A percentile compares a stretch with the other conserved stretches of the same genome.
These are phyloP conservation scores for Drosophila mayri DNA, from an alignment of 1,140 invertebrate species.

Conservation along the genomic window DNA sequence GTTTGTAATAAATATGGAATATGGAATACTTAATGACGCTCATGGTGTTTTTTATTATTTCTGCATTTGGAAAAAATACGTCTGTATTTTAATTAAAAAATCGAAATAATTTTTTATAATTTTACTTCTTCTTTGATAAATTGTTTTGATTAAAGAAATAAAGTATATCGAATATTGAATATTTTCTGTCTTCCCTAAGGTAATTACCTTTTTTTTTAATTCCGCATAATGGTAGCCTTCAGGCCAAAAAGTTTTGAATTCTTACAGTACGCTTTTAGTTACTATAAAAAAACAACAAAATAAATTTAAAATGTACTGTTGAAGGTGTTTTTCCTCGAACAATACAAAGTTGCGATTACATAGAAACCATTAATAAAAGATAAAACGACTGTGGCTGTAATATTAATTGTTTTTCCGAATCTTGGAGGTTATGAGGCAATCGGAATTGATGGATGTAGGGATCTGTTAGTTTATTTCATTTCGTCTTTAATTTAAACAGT, in stretches of 20 bases:
- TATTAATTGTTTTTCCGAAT: neutral
- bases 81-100: too few relatives aligned
- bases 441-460: neutral
- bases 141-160: too few relatives aligned
- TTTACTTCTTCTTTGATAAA: too few relatives aligned
- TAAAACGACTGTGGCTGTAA: neutral
- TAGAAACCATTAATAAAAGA: neutral
- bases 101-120: too few relatives aligned
- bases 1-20: neutral
- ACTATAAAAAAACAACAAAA: neutral
- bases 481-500: neutral
- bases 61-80: too few relatives aligned
- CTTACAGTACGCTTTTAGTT: neutral
- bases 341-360: neutral
- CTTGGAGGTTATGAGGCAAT: neutral
- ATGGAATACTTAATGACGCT: neutral
- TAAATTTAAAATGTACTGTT: neutral
- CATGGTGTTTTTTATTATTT: too few relatives aligned
- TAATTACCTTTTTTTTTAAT: too few relatives aligned
- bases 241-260: neutral
- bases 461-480: slow-evolving; percentile 5
- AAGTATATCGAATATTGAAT: too few relatives aligned
- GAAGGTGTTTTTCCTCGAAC: neutral
- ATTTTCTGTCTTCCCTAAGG: neutral
- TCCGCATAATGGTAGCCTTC: neutral